phyloP scores from a whole-genome alignment of 1,140 invertebrate species.

The Gerris buenoi region DNA sequence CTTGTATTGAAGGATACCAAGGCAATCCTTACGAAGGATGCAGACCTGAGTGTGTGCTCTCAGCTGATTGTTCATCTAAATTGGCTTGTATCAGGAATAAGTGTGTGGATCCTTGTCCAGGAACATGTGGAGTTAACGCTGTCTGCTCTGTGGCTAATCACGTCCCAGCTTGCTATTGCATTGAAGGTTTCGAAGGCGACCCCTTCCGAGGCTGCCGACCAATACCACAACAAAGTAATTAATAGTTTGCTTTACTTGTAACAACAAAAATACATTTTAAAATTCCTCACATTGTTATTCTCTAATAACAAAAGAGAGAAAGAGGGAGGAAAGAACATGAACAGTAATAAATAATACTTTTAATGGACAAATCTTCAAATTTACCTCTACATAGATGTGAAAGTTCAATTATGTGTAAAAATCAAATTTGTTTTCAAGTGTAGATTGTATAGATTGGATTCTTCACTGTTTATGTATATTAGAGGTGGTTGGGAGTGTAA shows the following conservation, averaged over 20 bases:
- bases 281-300: too few relatives aligned
- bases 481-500: too few relatives aligned
- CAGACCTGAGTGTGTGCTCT: conserved; percentile 53
- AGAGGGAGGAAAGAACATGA: too few relatives aligned
- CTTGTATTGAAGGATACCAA: conserved; percentile 51
- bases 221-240: conserved; percentile 21
- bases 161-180: conserved; percentile 52
- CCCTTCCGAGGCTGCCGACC: conserved; percentile 46
- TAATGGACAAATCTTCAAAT: too few relatives aligned
- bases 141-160: conserved; percentile 60
- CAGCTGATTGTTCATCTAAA: conserved; percentile 53
- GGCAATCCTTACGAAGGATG: conserved; percentile 61
- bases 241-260: neutral
- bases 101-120: conserved; percentile 59
- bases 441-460: too few relatives aligned
- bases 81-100: conserved; percentile 56
- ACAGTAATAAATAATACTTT: too few relatives aligned
- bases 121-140: conserved; percentile 55
- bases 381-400: too few relatives aligned
- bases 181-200: conserved; percentile 52
- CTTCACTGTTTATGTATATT: too few relatives aligned
- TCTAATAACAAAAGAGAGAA: too few relatives aligned
- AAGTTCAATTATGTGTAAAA: too few relatives aligned
- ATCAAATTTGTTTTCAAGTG: too few relatives aligned
- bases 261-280: too few relatives aligned